Conservation (phyloP, 2,113 vertebrate genomes). For the Mirza zaza region DNA sequence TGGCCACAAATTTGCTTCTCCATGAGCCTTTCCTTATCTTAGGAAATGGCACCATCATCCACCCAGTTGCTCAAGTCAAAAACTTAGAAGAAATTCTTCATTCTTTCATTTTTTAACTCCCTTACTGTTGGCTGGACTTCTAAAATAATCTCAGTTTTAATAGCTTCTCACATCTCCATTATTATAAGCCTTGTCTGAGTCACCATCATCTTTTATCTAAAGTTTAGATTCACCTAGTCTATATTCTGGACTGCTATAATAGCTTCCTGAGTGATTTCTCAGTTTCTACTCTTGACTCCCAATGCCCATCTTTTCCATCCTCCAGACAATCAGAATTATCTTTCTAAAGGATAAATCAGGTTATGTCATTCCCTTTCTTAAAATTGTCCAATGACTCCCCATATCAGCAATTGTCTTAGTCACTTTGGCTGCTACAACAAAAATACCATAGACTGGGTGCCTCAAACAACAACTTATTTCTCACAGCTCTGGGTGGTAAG, state of each 20-base stretch:
- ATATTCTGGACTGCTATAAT: background rate
- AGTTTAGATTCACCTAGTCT: background rate
- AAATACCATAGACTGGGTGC: background rate
- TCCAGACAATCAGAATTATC: background rate
- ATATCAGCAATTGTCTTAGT: background rate
- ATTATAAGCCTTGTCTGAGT: background rate
- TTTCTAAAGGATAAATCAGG: background rate
- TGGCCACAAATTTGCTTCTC: background rate
- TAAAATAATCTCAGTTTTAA: slow-evolving; percentile 26
- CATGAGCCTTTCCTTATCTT: slow-evolving; percentile 1
- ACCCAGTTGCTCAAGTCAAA: background rate
- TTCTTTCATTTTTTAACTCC: background rate
- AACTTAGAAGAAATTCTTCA: background rate
- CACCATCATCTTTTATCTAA: background rate
- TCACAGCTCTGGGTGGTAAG: background rate
- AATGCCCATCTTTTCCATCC: background rate
- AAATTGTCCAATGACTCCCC: background rate
- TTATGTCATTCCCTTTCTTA: background rate
- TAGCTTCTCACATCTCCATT: background rate
- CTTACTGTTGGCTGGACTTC: background rate
- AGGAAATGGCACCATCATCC: background rate
- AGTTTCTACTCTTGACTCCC: background rate
- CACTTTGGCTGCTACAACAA: background rate
- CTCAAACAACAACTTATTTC: background rate
- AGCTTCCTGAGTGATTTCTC: background rate